phyloP scores from a whole-genome alignment of 2,888 invertebrate species.

The Drosophila barbarae region DNA sequence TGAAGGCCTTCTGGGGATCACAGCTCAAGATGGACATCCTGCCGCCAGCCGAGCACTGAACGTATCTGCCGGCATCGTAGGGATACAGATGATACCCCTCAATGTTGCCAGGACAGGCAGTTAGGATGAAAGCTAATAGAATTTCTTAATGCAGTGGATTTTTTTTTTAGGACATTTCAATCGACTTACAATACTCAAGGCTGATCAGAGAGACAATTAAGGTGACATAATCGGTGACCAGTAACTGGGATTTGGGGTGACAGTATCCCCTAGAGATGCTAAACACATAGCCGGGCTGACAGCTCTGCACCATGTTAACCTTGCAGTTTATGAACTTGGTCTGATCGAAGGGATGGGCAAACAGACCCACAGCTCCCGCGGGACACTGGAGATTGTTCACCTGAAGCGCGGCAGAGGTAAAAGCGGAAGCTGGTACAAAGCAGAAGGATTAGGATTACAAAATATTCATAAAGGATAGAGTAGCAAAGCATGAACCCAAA shows the following conservation, averaged over 20 bases:
- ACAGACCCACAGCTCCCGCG: slow-evolving; percentile 81
- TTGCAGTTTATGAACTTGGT: slow-evolving; percentile 84
- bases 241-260: slow-evolving; percentile 82
- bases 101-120: slow-evolving; percentile 80
- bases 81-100: slow-evolving; percentile 83
- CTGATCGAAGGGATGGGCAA: slow-evolving; percentile 83
- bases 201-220: slow-evolving; percentile 64
- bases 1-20: slow-evolving; percentile 83
- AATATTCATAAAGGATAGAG: slow-evolving; percentile 4
- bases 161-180: background rate
- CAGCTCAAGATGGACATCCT: slow-evolving; percentile 82
- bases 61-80: slow-evolving; percentile 83
- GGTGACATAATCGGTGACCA: slow-evolving; percentile 65
- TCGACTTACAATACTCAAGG: slow-evolving; percentile 72
- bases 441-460: slow-evolving; percentile 34
- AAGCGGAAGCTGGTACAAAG: slow-evolving; percentile 36
- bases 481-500: slow-evolving; percentile 22
- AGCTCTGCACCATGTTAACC: slow-evolving; percentile 83
- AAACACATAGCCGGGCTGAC: slow-evolving; percentile 83
- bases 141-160: background rate
- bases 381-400: slow-evolving; percentile 78
- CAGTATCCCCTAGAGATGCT: slow-evolving; percentile 82
- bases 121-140: slow-evolving; percentile 16
- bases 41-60: slow-evolving; percentile 83
- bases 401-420: slow-evolving; percentile 19